Conservation (phyloP, 2,113 vertebrate genomes). For the Tetrax tetrax region DNA sequence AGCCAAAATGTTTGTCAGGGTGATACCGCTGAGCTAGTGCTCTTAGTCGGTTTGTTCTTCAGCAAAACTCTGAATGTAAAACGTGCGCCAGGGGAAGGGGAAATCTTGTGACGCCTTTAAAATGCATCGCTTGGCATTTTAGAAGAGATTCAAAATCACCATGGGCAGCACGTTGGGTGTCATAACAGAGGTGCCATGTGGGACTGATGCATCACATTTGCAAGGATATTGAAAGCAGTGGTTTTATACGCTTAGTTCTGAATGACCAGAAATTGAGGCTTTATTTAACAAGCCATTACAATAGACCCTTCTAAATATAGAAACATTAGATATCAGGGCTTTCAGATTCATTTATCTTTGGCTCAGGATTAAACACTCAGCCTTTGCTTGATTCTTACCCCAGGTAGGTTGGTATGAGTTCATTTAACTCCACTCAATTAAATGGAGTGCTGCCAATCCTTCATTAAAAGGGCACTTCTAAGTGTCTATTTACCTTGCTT, state of each 20-base stretch:
- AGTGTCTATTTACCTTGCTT: background rate
- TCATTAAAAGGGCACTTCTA: background rate
- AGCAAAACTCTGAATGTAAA: background rate
- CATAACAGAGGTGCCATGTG: background rate
- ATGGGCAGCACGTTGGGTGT: background rate
- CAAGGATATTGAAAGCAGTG: background rate
- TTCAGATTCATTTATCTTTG: background rate
- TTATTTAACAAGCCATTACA: background rate
- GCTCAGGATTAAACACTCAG: background rate
- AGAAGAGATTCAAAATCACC: background rate
- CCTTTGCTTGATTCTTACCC: background rate
- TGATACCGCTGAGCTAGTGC: background rate
- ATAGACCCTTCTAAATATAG: background rate
- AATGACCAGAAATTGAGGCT: background rate
- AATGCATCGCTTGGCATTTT: background rate
- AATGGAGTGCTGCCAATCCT: background rate
- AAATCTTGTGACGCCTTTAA: background rate
- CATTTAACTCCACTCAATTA: background rate
- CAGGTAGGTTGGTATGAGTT: background rate
- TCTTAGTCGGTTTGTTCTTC: background rate
- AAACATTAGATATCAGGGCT: background rate
- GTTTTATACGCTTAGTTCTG: background rate
- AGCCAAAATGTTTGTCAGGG: rapidly evolving
- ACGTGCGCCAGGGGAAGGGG: background rate
- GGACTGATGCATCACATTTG: background rate